phyloP scores from a whole-genome alignment of 2,888 invertebrate species.

The Onthophagus sagittarius region DNA sequence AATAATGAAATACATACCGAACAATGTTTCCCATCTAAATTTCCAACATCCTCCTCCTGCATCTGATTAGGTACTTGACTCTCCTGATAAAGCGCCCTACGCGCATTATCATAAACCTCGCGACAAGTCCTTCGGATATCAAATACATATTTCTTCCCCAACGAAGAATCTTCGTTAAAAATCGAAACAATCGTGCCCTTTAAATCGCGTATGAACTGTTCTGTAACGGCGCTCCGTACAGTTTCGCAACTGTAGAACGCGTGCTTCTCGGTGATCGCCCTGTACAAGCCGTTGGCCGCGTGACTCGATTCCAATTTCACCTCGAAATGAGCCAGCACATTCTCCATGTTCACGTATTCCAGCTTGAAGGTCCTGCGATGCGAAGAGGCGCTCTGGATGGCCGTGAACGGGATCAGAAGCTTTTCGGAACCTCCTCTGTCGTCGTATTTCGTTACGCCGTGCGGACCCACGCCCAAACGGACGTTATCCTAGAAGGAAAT shows the following conservation, averaged over 20 bases:
- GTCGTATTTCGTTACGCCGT: constrained; percentile 72
- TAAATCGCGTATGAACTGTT: constrained; percentile 84
- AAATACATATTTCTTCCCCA: constrained; percentile 87
- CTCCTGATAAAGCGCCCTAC: constrained; percentile 62
- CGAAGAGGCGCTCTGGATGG: constrained; percentile 75
- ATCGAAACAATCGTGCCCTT: constrained; percentile 88
- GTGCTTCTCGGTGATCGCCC: constrained; percentile 87
- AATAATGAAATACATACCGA: constrained; percentile 40
- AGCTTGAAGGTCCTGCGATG: constrained; percentile 71
- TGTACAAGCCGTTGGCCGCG: constrained; percentile 76
- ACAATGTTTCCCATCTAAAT: constrained; percentile 38
- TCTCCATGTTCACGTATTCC: constrained; percentile 67
- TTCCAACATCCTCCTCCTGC: constrained; percentile 19
- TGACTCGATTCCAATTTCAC: constrained; percentile 78
- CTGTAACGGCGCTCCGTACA: constrained; percentile 80
- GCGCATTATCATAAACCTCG: constrained; percentile 85
- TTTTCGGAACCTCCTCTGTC: constrained; percentile 59
- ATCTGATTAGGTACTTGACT: constrained; percentile 28
- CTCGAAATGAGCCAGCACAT: constrained; percentile 66
- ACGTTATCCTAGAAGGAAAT: constrained; percentile 22
- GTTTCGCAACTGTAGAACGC: constrained; percentile 93
- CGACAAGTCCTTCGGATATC: constrained; percentile 85
- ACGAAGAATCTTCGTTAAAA: constrained; percentile 82
- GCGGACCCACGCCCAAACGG: constrained; percentile 75
- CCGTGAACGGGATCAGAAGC: constrained; percentile 75